Conservation (phyloP, 1,140 invertebrate species). For the Drosophila orena region DNA sequence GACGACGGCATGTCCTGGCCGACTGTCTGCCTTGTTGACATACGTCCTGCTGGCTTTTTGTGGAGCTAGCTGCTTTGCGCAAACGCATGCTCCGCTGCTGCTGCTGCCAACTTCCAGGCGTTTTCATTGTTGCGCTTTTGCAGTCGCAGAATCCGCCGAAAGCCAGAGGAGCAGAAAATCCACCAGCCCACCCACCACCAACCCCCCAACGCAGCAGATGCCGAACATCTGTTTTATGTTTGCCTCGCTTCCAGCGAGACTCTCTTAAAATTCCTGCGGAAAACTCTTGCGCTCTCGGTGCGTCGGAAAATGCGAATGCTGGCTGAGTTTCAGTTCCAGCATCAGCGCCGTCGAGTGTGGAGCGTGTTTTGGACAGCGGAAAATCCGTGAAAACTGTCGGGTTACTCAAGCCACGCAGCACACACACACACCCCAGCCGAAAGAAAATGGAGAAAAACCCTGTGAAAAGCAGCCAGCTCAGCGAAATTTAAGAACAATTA, state of each 20-base stretch:
- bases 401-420: conserved; percentile 30
- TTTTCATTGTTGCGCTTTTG: conserved; percentile 78
- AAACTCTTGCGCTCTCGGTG: conserved; percentile 4
- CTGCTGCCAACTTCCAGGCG: conserved; percentile 72
- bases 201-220: conserved; percentile 17
- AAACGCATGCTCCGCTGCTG: conserved; percentile 56
- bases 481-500: conserved; percentile 37
- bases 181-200: not conserved
- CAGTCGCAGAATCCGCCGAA: conserved; percentile 24
- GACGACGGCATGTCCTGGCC: conserved; percentile 41
- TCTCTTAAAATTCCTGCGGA: conserved; percentile 26
- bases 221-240: conserved; percentile 79
- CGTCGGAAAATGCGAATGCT: conserved; percentile 50
- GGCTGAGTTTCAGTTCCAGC: conserved; percentile 68
- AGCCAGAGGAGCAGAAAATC: not conserved
- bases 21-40: conserved; percentile 61
- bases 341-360: conserved; percentile 70
- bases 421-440: conserved; percentile 28
- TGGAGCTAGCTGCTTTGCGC: conserved; percentile 53
- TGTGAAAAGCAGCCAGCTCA: conserved; percentile 25
- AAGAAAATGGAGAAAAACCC: conserved; percentile 8
- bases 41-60: conserved; percentile 30
- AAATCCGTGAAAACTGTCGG: conserved; percentile 39
- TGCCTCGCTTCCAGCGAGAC: conserved; percentile 66
- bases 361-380: conserved; percentile 28